phyloP scores from a whole-genome alignment of 1,140 invertebrate species.

The Drosophila yakuba region DNA sequence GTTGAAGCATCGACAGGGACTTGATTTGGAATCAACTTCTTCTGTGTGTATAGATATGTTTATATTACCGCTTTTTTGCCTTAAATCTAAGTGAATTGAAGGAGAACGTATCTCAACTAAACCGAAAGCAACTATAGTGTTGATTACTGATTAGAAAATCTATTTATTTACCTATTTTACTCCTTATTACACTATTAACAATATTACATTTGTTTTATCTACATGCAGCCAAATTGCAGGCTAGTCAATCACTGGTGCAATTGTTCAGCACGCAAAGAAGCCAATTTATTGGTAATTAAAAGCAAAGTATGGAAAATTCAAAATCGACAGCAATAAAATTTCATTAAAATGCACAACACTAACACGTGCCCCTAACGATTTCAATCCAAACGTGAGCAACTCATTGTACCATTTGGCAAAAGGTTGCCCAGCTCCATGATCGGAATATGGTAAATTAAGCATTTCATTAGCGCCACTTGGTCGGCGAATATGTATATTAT shows the following conservation, averaged over 20 bases:
- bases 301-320: slow-evolving; percentile 1
- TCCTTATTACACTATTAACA: neutral
- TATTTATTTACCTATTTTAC: neutral
- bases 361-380: slow-evolving; percentile 26
- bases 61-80: neutral
- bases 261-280: slow-evolving; percentile 23
- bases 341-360: slow-evolving; percentile 56
- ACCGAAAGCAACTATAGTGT: too few relatives aligned
- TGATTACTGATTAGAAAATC: neutral
- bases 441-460: slow-evolving; percentile 69
- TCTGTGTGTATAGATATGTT: neutral
- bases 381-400: slow-evolving; percentile 15
- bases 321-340: slow-evolving; percentile 52
- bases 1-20: slow-evolving; percentile 10
- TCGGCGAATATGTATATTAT: slow-evolving; percentile 8
- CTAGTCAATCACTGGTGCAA: slow-evolving; percentile 31
- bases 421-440: slow-evolving; percentile 26
- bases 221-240: slow-evolving; percentile 6
- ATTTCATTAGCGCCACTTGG: slow-evolving; percentile 72
- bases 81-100: neutral
- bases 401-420: slow-evolving; percentile 22
- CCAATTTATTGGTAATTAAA: slow-evolving; percentile 5
- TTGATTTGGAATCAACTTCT: slow-evolving; percentile 3
- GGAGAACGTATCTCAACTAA: too few relatives aligned
- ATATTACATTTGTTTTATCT: neutral